These are phyloP conservation scores for Telmatherina bonti DNA, from an alignment of 2,797 vertebrate species.

Conservation along the genomic window DNA sequence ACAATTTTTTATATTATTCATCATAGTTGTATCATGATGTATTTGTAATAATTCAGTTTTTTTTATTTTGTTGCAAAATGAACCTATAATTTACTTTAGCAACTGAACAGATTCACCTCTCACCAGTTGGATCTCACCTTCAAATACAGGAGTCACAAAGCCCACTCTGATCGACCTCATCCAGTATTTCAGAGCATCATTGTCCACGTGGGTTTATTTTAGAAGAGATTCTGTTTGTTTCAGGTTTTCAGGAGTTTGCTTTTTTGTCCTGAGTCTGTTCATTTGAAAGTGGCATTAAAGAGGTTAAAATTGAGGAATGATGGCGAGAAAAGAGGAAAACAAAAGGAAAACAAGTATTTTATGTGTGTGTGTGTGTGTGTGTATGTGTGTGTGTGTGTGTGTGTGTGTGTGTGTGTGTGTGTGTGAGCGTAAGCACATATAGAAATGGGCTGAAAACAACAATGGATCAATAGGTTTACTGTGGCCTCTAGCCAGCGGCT, in stretches of 20 bases:
- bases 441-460: constrained; percentile 69
- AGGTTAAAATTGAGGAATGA: not conserved
- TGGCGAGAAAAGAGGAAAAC: constrained; percentile 27
- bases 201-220: not conserved
- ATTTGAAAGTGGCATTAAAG: not conserved
- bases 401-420: not conserved
- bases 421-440: constrained; percentile 39
- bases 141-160: no score
- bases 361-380: constrained; percentile 3
- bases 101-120: no score
- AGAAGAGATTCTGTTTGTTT: not conserved
- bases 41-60: no score
- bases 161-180: no score
- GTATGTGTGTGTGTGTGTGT: constrained; percentile 34
- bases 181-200: not conserved
- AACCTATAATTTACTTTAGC: no score
- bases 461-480: constrained; percentile 77
- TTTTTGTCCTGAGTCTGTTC: not conserved
- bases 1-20: no score
- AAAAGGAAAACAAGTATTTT: constrained; percentile 17
- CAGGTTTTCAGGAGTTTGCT: not conserved
- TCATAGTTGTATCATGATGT: no score
- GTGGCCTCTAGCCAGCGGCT: constrained; percentile 75
- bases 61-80: no score
- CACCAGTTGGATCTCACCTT: no score